These are phyloP conservation scores for Ephestia elutella DNA, from an alignment of 1,140 invertebrate genomes.

Conservation along the genomic window DNA sequence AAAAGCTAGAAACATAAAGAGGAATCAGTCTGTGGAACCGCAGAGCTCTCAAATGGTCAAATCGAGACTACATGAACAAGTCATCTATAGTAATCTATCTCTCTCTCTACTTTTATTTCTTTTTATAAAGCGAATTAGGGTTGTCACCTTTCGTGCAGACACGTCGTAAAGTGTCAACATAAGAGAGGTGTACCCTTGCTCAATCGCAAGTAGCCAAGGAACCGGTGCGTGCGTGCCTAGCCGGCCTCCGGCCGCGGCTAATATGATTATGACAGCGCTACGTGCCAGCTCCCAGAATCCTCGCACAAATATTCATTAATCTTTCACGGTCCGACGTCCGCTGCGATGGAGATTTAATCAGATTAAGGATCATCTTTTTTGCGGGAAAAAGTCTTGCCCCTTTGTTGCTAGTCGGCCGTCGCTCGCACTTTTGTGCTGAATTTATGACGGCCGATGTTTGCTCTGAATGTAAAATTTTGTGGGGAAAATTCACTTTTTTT, in stretches of 20 bases:
- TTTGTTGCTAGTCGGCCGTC: conserved; percentile 66
- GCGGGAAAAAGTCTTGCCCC: conserved; percentile 68
- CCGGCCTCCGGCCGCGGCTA: conserved; percentile 57
- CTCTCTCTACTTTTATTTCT: no score
- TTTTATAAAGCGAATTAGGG: not conserved
- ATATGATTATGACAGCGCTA: conserved; percentile 72
- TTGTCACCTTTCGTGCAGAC: conserved; percentile 15
- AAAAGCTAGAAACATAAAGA: no score
- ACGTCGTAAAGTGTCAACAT: conserved; percentile 24
- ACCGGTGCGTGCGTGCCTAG: conserved; percentile 60
- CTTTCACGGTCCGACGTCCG: conserved; percentile 72
- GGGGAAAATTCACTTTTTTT: conserved; percentile 16
- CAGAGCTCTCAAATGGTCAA: no score
- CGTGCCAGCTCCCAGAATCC: conserved; percentile 67
- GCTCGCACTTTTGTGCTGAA: conserved; percentile 64
- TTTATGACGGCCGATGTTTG: conserved; percentile 63
- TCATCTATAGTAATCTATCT: no score
- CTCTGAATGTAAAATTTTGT: conserved; percentile 60
- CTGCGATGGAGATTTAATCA: conserved; percentile 73
- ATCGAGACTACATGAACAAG: no score
- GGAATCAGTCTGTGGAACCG: no score
- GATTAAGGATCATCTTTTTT: conserved; percentile 74
- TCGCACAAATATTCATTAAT: conserved; percentile 73
- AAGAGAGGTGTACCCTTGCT: conserved; percentile 19
- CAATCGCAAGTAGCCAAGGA: conserved; percentile 8